phyloP scores from a whole-genome alignment of 2,888 invertebrate species.

The Deilephila elpenor region DNA sequence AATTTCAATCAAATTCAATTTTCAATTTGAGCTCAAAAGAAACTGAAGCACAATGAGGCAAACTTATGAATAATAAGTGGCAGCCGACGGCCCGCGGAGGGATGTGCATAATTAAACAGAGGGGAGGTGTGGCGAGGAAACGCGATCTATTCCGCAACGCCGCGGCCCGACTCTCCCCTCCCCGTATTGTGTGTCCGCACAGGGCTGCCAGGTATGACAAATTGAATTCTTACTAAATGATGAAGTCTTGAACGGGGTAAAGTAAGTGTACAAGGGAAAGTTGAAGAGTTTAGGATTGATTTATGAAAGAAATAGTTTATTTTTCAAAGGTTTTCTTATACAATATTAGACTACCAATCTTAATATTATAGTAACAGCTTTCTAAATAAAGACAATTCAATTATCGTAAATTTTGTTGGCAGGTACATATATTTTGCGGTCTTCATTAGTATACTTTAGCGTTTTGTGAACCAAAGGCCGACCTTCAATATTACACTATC shows the following conservation, averaged over 20 bases:
- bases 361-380: no score
- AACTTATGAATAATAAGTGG: conserved; percentile 6
- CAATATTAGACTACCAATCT: no score
- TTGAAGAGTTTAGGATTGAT: no score
- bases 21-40: not conserved
- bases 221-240: not conserved
- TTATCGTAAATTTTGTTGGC: not conserved
- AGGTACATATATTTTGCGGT: not conserved
- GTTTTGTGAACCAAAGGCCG: not conserved
- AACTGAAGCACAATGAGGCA: not conserved
- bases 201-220: not conserved
- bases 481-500: not conserved
- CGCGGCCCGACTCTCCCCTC: not conserved
- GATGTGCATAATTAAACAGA: conserved; percentile 23
- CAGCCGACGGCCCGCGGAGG: not conserved
- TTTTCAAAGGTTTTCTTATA: no score
- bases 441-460: not conserved
- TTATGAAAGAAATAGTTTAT: no score
- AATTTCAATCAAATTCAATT: not conserved
- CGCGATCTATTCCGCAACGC: conserved; percentile 20
- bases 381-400: no score
- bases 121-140: conserved; percentile 16
- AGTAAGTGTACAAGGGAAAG: not conserved
- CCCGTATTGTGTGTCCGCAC: not conserved
- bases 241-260: not conserved